These are phyloP conservation scores for Hyposoter dolosus DNA, from an alignment of 2,888 invertebrate genomes.

Conservation along the genomic window DNA sequence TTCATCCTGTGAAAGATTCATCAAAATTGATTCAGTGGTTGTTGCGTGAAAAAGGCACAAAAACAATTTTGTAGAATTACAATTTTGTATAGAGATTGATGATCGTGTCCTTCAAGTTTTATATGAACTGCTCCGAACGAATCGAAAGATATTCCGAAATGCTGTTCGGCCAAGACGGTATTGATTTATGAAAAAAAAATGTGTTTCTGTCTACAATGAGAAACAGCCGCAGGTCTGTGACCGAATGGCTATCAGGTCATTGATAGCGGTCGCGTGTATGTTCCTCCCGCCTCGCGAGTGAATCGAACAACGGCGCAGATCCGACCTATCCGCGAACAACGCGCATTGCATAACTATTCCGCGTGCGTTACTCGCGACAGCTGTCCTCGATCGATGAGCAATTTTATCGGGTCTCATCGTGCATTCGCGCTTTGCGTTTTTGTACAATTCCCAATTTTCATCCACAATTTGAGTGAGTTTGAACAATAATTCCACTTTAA, in stretches of 20 bases:
- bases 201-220: constrained; percentile 5
- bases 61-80: no score
- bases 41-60: no score
- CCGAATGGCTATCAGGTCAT: constrained; percentile 60
- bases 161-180: constrained; percentile 12
- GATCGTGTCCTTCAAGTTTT: background rate
- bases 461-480: background rate
- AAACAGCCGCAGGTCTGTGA: constrained; percentile 59
- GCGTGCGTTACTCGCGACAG: constrained; percentile 59
- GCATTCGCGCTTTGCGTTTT: background rate
- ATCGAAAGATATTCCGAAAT: background rate
- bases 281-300: constrained; percentile 39
- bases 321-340: constrained; percentile 41
- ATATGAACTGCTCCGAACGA: no score
- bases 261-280: constrained; percentile 54
- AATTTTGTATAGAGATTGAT: no score
- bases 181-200: constrained; percentile 30
- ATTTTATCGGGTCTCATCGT: constrained; percentile 10
- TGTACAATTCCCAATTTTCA: background rate
- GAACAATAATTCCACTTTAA: background rate
- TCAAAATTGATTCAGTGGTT: no score
- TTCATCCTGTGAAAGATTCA: no score
- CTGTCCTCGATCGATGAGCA: constrained; percentile 61
- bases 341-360: constrained; percentile 63
- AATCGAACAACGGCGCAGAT: constrained; percentile 47